Conservation (phyloP, 2,113 vertebrate species). For the Aleadryas rufinucha region DNA sequence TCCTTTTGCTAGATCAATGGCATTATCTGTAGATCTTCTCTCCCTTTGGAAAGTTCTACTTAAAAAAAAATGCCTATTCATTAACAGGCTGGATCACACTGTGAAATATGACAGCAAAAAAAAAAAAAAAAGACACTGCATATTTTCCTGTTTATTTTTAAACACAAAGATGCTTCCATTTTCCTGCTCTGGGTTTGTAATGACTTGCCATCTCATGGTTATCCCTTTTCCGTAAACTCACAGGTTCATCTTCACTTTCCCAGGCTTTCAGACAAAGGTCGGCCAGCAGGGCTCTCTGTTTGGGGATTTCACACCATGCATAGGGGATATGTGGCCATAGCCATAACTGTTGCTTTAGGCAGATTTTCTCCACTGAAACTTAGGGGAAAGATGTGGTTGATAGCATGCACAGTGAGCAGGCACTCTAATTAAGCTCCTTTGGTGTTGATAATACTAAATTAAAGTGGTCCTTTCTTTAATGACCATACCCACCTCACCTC, state of each 20-base stretch:
- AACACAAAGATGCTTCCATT: constrained; percentile 3
- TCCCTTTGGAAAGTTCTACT: constrained; percentile 10
- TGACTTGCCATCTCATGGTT: background rate
- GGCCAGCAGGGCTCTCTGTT: too few species aligned
- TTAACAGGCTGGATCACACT: constrained; percentile 51
- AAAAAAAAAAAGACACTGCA: background rate
- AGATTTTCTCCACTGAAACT: background rate
- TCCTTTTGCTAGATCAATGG: background rate
- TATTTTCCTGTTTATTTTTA: constrained; percentile 40
- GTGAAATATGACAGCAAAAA: constrained; percentile 27
- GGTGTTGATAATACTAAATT: constrained; percentile 26
- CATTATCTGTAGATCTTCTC: background rate
- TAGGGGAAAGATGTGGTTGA: background rate
- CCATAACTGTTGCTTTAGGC: background rate
- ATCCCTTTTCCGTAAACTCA: background rate
- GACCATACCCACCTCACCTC: background rate
- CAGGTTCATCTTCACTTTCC: accelerated
- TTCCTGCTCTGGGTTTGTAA: background rate
- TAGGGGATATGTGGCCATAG: background rate
- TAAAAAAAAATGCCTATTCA: background rate
- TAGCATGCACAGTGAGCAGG: background rate
- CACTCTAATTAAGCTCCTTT: constrained; percentile 8
- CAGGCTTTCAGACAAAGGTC: accelerated
- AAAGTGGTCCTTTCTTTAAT: constrained; percentile 7
- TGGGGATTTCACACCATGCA: background rate